Evolutionary conservation across 2,797 vertebrate species (phyloP).

Genomic region (Myripristis murdjan): DNA sequence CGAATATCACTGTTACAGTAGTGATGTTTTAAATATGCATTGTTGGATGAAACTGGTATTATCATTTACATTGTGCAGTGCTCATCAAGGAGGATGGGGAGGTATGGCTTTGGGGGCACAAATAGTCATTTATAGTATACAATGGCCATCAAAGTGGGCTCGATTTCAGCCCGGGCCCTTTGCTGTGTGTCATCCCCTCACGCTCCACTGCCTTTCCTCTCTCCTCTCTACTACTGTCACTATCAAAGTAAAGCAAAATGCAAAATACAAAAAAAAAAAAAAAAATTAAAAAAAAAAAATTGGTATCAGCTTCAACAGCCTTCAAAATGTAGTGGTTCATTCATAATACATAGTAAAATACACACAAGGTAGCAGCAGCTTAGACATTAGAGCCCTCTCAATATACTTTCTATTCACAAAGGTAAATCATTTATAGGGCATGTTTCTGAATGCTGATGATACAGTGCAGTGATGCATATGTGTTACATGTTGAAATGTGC

Average conservation of each 20-base stretch:
- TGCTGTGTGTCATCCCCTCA: too few species aligned
- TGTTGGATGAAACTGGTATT: background rate
- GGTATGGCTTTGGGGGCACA: too few species aligned
- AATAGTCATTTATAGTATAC: too few species aligned
- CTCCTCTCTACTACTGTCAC: too few species aligned
- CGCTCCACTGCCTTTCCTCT: too few species aligned
- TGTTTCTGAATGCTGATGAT: constrained; percentile 17
- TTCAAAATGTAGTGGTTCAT: background rate
- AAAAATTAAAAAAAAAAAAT: too few species aligned
- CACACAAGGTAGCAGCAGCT: background rate
- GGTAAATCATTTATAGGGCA: constrained; percentile 23
- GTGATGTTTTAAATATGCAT: background rate
- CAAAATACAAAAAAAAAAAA: too few species aligned
- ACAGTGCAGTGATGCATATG: constrained; percentile 1
- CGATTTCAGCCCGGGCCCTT: too few species aligned
- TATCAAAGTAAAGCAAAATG: too few species aligned
- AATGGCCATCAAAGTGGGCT: too few species aligned
- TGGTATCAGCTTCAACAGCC: background rate
- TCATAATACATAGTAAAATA: background rate
- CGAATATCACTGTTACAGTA: background rate
- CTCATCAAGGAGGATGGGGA: too few species aligned
- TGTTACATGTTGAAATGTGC: background rate
- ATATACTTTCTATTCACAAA: background rate
- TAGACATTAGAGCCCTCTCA: background rate
- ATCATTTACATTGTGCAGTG: too few species aligned